A percentile compares a stretch with the other conserved stretches of the same genome.
Conservation (phyloP, 2,113 vertebrate genomes). For the Drymodes brunneopygia region DNA sequence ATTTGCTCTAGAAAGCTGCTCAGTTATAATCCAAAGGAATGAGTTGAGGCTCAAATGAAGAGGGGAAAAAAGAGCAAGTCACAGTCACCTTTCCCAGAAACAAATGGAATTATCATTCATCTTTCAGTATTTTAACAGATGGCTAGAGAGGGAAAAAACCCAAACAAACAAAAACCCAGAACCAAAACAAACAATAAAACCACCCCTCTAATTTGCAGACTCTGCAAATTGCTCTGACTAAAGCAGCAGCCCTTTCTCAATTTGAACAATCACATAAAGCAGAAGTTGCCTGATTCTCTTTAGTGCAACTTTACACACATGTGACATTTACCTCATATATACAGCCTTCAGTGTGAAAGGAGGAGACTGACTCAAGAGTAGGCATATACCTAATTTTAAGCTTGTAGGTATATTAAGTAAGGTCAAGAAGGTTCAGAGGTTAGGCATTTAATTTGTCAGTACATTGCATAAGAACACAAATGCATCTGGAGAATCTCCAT, state of each 20-base stretch:
- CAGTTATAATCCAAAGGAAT: background rate
- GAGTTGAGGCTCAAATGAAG: background rate
- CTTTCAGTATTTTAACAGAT: background rate
- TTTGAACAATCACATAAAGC: background rate
- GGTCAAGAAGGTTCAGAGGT: background rate
- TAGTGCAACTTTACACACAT: background rate
- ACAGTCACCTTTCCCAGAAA: background rate
- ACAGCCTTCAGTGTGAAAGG: background rate
- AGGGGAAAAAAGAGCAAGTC: background rate
- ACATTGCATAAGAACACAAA: background rate
- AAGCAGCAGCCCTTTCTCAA: background rate
- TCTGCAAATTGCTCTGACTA: background rate
- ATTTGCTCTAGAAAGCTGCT: background rate
- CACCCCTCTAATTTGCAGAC: background rate
- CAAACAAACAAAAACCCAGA: background rate
- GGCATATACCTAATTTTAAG: background rate
- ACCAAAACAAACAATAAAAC: background rate
- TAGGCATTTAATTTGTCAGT: too few species aligned
- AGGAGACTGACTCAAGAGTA: background rate
- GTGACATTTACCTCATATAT: accelerated
- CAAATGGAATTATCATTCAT: background rate
- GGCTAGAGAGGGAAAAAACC: too few species aligned
- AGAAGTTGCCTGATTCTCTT: background rate
- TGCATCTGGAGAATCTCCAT: background rate
- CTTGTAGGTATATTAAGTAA: background rate